Conservation (phyloP, 2,888 invertebrate genomes). For the Leptinotarsa haldemani region DNA sequence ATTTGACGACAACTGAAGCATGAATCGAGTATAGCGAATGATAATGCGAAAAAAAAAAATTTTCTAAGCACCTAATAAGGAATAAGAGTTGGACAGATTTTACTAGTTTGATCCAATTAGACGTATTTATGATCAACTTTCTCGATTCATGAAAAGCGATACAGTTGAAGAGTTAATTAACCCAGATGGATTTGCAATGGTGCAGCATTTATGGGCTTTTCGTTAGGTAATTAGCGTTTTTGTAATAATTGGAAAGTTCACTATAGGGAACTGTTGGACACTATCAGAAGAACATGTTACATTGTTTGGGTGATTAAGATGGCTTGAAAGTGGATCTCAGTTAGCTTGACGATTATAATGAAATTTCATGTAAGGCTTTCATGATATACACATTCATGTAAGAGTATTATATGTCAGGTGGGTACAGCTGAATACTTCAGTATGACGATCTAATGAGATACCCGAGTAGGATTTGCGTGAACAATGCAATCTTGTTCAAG, state of each 20-base stretch:
- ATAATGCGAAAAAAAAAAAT: neutral
- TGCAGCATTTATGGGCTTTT: neutral
- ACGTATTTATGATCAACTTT: constrained; percentile 13
- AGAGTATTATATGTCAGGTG: no score
- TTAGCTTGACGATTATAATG: no score
- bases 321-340: neutral
- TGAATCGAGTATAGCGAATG: neutral
- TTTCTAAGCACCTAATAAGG: constrained; percentile 14
- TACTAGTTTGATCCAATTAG: constrained; percentile 6
- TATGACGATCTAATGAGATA: no score
- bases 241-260: neutral
- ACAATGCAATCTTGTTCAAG: no score
- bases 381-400: no score
- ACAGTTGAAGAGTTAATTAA: neutral
- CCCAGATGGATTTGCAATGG: neutral
- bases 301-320: neutral
- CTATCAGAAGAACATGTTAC: neutral
- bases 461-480: no score
- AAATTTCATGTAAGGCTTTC: no score
- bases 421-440: no score
- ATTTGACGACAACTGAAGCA: constrained; percentile 11
- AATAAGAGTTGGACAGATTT: neutral
- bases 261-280: neutral
- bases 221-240: neutral
- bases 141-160: constrained; percentile 4